These are phyloP conservation scores for Drosophila insularis DNA, from an alignment of 1,140 invertebrate genomes.

Conservation along the genomic window DNA sequence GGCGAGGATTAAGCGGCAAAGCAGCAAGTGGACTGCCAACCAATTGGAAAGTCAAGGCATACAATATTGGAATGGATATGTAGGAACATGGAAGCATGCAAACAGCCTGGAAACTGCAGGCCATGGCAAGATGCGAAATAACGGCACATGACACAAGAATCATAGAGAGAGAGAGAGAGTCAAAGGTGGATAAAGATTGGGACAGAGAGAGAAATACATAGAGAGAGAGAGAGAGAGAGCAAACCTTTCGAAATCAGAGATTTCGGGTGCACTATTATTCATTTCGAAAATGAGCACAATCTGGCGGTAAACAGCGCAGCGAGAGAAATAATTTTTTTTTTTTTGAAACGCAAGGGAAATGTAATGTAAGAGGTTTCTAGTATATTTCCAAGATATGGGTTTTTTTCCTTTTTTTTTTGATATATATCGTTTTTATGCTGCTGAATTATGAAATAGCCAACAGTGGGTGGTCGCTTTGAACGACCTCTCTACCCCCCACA, in stretches of 20 bases:
- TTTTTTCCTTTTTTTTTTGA: conserved; percentile 21
- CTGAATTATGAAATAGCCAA: conserved; percentile 71
- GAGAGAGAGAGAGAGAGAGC: conserved; percentile 9
- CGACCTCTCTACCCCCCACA: not conserved
- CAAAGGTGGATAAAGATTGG: too few species aligned
- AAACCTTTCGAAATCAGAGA: conserved; percentile 8
- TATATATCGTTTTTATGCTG: conserved; percentile 36
- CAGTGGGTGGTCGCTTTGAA: conserved; percentile 42
- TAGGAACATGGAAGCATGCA: conserved; percentile 60
- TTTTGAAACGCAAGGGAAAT: conserved; percentile 42
- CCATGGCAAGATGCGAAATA: conserved; percentile 54
- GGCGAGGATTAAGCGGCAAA: conserved; percentile 23
- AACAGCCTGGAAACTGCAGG: conserved; percentile 53
- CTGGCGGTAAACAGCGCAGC: conserved; percentile 36
- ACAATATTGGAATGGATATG: conserved; percentile 17
- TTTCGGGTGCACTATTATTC: conserved; percentile 11
- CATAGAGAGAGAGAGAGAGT: not conserved
- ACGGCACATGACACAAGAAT: conserved; percentile 45
- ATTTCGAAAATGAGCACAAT: conserved; percentile 52
- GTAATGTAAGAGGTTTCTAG: conserved; percentile 38
- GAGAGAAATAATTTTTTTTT: conserved; percentile 17
- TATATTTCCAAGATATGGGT: conserved; percentile 50
- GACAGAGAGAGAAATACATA: not conserved
- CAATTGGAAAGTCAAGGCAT: conserved; percentile 46
- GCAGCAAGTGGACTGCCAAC: conserved; percentile 73